A percentile compares a stretch with the other conserved stretches of the same genome.
phyloP scores from a whole-genome alignment of 2,888 invertebrate species.

The Choristoneura rosaceana region DNA sequence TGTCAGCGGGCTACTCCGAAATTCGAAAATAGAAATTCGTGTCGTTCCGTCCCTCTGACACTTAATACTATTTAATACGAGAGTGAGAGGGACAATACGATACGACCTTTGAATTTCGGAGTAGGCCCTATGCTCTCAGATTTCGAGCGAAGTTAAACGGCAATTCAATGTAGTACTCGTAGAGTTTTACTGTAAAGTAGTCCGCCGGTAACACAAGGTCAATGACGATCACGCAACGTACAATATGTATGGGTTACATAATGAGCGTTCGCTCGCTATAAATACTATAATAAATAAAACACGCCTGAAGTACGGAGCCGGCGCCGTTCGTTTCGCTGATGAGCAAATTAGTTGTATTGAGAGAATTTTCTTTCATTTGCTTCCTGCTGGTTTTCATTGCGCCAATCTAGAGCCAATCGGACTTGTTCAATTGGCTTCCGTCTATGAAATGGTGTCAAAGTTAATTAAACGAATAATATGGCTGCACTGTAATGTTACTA shows the following conservation, averaged over 20 bases:
- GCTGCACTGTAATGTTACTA: not conserved
- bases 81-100: no score
- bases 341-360: conserved; percentile 20
- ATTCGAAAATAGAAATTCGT: no score
- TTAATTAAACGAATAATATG: conserved; percentile 23
- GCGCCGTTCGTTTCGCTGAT: conserved; percentile 18
- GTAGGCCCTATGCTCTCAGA: not conserved
- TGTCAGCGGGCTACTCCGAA: not conserved
- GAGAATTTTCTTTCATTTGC: conserved; percentile 45
- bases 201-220: conserved; percentile 38
- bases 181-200: conserved; percentile 33
- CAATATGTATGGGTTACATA: conserved; percentile 43
- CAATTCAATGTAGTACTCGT: conserved; percentile 27
- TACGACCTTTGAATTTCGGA: no score
- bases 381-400: conserved; percentile 61
- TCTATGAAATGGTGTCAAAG: conserved; percentile 27
- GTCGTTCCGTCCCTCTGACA: no score
- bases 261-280: conserved; percentile 35
- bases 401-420: conserved; percentile 42
- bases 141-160: not conserved
- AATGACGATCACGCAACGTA: conserved; percentile 40
- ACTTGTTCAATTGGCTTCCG: conserved; percentile 35
- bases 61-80: no score
- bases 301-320: not conserved
- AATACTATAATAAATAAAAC: conserved; percentile 34